A percentile compares a stretch with the other conserved stretches of the same genome.
Evolutionary conservation across 2,888 invertebrate species (phyloP).

Genomic region (Brenthis hecate): DNA sequence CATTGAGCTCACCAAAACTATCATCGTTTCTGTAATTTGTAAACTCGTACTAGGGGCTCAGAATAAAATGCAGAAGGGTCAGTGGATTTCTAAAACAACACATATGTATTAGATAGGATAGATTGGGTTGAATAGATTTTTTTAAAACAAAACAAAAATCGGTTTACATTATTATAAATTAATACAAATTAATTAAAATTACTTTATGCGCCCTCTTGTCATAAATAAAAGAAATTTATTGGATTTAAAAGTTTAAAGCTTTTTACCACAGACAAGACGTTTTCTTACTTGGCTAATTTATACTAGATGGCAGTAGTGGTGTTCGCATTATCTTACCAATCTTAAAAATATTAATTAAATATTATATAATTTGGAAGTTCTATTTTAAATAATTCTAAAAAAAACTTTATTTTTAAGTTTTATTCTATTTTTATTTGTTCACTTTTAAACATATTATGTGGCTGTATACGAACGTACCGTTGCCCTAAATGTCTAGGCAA

Average conservation of each 20-base stretch:
- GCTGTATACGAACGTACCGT: constrained; percentile 32
- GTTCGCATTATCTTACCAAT: not conserved
- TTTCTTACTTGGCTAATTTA: not conserved
- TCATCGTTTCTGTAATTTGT: no score
- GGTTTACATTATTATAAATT: no score
- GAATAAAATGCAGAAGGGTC: no score
- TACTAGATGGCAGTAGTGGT: constrained; percentile 4
- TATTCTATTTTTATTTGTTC: constrained; percentile 19
- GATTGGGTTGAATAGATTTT: no score
- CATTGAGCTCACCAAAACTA: no score
- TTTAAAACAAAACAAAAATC: no score
- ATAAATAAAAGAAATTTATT: not conserved
- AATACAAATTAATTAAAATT: no score
- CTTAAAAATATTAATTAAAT: not conserved
- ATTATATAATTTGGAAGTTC: constrained; percentile 9
- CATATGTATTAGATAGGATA: no score
- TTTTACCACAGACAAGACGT: not conserved
- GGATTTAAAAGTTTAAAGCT: no score
- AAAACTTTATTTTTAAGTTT: not conserved
- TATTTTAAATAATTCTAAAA: not conserved
- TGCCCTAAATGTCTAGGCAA: constrained; percentile 42
- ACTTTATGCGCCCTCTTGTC: not conserved
- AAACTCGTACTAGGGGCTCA: no score
- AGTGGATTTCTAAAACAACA: no score
- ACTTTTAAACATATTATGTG: constrained; percentile 21